A percentile compares a stretch with the other conserved stretches of the same genome.
Conservation (phyloP, 2,113 vertebrate species). For the Pluvianellus socialis region DNA sequence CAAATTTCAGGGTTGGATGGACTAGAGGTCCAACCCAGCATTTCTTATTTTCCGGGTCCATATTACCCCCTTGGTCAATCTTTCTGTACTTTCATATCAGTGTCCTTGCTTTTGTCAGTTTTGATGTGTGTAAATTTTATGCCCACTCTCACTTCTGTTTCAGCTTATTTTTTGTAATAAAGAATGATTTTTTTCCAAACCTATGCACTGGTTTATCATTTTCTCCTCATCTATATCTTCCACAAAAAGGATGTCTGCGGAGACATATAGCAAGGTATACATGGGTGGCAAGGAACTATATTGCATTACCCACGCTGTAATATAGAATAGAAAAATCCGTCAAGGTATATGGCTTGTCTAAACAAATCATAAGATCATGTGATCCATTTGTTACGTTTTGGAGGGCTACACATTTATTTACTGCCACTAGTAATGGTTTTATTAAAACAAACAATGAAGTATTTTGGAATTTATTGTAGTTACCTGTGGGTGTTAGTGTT, state of each 20-base stretch:
- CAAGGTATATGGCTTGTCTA: background rate
- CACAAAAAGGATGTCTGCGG: background rate
- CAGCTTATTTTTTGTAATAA: background rate
- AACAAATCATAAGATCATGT: background rate
- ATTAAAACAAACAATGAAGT: background rate
- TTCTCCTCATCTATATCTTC: background rate
- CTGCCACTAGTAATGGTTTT: background rate
- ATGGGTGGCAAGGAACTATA: background rate
- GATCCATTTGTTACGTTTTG: background rate
- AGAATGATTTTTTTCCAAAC: background rate
- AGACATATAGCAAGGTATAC: background rate
- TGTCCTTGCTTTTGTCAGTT: background rate
- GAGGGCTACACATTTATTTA: background rate
- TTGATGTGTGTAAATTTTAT: background rate
- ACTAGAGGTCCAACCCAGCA: background rate
- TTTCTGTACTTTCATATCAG: background rate
- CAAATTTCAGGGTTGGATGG: background rate
- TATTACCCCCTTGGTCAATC: background rate
- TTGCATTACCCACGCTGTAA: background rate
- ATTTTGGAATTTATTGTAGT: background rate
- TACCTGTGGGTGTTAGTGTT: background rate
- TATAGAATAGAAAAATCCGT: background rate
- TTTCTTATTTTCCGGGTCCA: background rate
- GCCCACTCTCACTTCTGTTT: background rate
- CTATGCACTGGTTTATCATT: background rate